Conservation (phyloP, 1,140 invertebrate genomes). For the Heliconius eleuchia region DNA sequence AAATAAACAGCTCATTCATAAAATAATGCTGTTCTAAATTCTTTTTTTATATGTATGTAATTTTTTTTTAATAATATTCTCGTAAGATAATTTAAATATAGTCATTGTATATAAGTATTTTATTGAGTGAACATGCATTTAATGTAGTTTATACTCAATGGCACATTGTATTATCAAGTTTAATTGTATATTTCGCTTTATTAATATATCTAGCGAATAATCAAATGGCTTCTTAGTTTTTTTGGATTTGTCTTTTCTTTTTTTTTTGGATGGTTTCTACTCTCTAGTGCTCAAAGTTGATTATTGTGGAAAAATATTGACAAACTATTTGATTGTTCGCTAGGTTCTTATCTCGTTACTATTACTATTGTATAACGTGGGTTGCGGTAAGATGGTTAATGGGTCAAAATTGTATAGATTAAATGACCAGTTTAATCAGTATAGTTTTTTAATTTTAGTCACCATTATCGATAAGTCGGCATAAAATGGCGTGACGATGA, state of each 20-base stretch:
- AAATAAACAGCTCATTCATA: not conserved
- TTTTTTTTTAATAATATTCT: conserved; percentile 15
- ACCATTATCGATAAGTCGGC: too few relatives aligned
- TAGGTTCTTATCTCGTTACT: conserved; percentile 3
- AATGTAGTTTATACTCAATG: conserved; percentile 66
- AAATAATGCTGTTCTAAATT: conserved; percentile 23
- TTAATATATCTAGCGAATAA: conserved; percentile 23
- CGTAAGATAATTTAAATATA: conserved; percentile 38
- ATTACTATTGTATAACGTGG: not conserved
- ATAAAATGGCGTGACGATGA: too few relatives aligned
- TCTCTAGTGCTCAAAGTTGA: not conserved
- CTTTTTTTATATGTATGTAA: conserved; percentile 21
- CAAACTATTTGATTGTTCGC: not conserved
- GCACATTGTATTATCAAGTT: conserved; percentile 37
- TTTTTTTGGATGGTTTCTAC: not conserved
- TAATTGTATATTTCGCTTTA: conserved; percentile 41
- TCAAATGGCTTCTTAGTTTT: not conserved
- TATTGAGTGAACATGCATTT: conserved; percentile 67
- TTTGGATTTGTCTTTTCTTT: not conserved
- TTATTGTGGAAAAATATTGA: not conserved
- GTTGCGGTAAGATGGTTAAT: too few relatives aligned
- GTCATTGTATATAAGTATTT: conserved; percentile 55
- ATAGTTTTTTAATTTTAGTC: too few relatives aligned
- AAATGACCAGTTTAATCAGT: too few relatives aligned
- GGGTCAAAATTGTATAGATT: too few relatives aligned